Evolutionary conservation across 2,888 invertebrate genomes (phyloP).

Genomic region (Xestia ashworthii): DNA sequence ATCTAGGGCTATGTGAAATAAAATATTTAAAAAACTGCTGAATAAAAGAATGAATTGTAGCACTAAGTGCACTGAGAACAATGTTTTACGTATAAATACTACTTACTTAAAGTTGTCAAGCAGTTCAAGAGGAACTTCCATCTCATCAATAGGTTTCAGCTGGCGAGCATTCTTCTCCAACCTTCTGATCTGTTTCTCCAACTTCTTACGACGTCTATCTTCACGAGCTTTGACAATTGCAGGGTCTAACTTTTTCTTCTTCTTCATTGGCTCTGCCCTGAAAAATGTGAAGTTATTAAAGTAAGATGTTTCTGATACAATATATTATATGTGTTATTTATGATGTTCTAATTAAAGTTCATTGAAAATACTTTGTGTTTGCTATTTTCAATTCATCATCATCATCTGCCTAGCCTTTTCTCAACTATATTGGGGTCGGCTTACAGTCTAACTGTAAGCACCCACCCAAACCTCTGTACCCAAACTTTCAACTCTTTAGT

Average conservation of each 20-base stretch:
- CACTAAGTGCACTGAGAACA: neutral
- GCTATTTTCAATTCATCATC: neutral
- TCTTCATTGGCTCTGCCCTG: constrained; percentile 97
- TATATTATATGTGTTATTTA: neutral
- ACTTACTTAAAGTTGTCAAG: constrained; percentile 91
- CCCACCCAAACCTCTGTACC: too few species aligned
- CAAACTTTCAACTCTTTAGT: neutral
- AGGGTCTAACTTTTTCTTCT: constrained; percentile 96
- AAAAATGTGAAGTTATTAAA: constrained; percentile 59
- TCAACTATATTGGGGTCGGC: neutral
- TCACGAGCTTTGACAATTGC: constrained; percentile 95
- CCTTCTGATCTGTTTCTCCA: constrained; percentile 96
- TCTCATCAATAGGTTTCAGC: constrained; percentile 97
- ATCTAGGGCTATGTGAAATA: too few species aligned
- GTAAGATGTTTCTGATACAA: neutral
- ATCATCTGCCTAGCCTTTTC: neutral
- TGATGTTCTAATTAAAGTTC: neutral
- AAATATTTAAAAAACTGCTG: too few species aligned
- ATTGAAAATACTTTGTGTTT: neutral
- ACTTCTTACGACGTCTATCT: constrained; percentile 94
- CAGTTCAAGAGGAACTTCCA: constrained; percentile 93
- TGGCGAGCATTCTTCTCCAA: constrained; percentile 95
- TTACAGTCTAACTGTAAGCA: neutral
- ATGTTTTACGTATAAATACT: neutral
- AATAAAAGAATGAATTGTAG: neutral